Percentiles rank a stretch among this genome's conserved stretches.
Evolutionary conservation across 2,888 invertebrate species (phyloP).

Genomic region (Melangyna quadrimaculata): DNA sequence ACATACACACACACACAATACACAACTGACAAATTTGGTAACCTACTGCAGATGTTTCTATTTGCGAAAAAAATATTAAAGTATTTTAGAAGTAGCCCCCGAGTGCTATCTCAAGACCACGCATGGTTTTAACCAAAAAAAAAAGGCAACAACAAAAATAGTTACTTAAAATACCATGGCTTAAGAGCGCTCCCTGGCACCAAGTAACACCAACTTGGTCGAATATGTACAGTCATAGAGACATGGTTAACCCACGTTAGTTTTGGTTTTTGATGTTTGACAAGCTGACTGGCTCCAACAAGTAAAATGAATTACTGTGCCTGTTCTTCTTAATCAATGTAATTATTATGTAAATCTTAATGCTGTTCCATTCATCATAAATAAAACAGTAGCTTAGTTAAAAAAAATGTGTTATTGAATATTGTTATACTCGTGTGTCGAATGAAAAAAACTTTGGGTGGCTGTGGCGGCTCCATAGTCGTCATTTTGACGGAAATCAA

Average conservation of each 20-base stretch:
- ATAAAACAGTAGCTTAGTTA: constrained; percentile 53
- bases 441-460: constrained; percentile 6
- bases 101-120: constrained; percentile 46
- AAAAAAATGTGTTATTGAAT: constrained; percentile 36
- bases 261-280: constrained; percentile 13
- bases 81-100: constrained; percentile 35
- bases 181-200: constrained; percentile 43
- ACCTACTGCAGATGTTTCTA: constrained; percentile 51
- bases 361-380: constrained; percentile 51
- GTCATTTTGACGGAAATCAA: constrained; percentile 39
- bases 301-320: constrained; percentile 58
- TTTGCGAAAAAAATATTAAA: constrained; percentile 28
- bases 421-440: not conserved
- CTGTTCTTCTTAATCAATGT: constrained; percentile 61
- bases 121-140: constrained; percentile 16
- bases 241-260: constrained; percentile 40
- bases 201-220: constrained; percentile 26
- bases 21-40: constrained; percentile 59
- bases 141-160: constrained; percentile 6
- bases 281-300: constrained; percentile 18
- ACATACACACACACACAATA: not conserved
- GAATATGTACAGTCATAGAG: constrained; percentile 39
- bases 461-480: not conserved
- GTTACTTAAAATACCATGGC: not conserved
- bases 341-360: constrained; percentile 65